These are phyloP conservation scores for Tanypteryx hageni DNA, from an alignment of 2,888 invertebrate species.

Conservation along the genomic window DNA sequence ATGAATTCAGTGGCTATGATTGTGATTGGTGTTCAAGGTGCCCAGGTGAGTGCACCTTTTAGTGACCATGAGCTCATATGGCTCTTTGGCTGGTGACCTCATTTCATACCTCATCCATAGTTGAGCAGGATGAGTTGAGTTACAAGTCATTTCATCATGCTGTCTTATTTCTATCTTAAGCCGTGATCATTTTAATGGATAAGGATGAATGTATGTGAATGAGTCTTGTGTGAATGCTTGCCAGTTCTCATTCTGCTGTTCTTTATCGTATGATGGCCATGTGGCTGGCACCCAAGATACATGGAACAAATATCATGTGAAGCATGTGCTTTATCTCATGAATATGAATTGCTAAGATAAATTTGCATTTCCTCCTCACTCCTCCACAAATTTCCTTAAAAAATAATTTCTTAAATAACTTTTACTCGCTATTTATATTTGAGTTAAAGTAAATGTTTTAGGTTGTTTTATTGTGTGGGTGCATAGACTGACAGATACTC, in stretches of 20 bases:
- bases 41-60: conserved; percentile 21
- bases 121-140: conserved; percentile 45
- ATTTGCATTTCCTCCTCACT: background rate
- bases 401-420: background rate
- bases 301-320: conserved; percentile 42
- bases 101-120: conserved; percentile 51
- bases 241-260: conserved; percentile 32
- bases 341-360: conserved; percentile 8
- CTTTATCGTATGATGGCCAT: conserved; percentile 15
- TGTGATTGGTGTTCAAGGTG: conserved; percentile 52
- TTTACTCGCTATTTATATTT: conserved; percentile 2
- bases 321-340: conserved; percentile 49
- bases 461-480: background rate
- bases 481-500: background rate
- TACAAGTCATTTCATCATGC: conserved; percentile 43
- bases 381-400: background rate
- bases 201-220: conserved; percentile 43
- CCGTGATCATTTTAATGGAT: conserved; percentile 49
- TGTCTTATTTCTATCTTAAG: conserved; percentile 57
- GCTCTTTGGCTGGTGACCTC: conserved; percentile 53
- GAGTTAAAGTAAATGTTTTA: conserved; percentile 20
- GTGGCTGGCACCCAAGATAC: conserved; percentile 29
- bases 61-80: conserved; percentile 29
- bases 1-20: conserved; percentile 60
- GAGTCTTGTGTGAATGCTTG: conserved; percentile 39